Evolutionary conservation across 2,113 vertebrate genomes (phyloP).

Genomic region (Cyanocitta stelleri): DNA sequence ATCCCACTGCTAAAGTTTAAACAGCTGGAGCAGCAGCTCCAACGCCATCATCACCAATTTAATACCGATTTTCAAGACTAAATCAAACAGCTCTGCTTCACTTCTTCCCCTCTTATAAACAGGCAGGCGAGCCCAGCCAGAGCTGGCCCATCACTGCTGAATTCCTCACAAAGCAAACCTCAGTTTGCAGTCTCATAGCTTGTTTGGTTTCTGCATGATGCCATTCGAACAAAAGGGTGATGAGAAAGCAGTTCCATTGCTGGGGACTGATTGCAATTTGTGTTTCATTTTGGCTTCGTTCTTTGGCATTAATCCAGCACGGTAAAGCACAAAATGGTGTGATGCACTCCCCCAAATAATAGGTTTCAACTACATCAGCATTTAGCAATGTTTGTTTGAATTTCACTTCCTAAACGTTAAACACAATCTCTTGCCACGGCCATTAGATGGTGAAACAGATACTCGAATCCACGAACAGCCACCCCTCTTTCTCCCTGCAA

Average conservation of each 20-base stretch:
- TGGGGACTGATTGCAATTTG: not conserved
- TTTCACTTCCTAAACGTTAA: not conserved
- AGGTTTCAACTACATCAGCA: slow-evolving; percentile 11
- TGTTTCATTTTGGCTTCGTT: not conserved
- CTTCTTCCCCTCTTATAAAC: not conserved
- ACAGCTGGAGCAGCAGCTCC: not conserved
- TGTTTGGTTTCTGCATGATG: slow-evolving; percentile 25
- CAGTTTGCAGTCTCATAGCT: not conserved
- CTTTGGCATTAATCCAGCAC: slow-evolving; percentile 6
- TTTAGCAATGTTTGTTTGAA: not conserved
- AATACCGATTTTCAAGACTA: not conserved
- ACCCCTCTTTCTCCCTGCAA: not conserved
- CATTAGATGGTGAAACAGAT: not conserved
- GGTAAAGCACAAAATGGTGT: slow-evolving; percentile 16
- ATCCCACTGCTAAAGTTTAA: not conserved
- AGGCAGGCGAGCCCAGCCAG: not conserved
- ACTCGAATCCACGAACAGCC: not conserved
- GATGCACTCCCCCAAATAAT: not conserved
- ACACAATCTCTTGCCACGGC: not conserved
- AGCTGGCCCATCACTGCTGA: not conserved
- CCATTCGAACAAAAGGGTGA: slow-evolving; percentile 40
- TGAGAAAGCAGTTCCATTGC: slow-evolving; percentile 38
- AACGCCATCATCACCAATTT: not conserved
- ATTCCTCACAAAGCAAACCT: slow-evolving; percentile 9
- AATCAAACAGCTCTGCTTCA: not conserved